Evolutionary conservation across 2,888 invertebrate genomes (phyloP).

Genomic region (Escarpia spicata): DNA sequence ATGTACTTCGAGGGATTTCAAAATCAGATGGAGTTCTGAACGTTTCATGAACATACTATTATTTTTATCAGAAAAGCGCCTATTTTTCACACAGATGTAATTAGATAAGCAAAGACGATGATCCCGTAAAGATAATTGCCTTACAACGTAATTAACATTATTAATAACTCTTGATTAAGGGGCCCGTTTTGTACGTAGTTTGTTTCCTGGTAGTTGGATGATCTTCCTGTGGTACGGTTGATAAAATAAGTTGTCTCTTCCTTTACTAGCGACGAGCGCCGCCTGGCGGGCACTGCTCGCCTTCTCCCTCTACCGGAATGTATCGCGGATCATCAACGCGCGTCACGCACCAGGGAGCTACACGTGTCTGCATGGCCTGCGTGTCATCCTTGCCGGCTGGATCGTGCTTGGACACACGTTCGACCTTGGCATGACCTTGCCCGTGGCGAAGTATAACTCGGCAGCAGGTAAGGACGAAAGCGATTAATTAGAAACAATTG

Average conservation of each 20-base stretch:
- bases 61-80: too few species aligned
- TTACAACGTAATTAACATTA: too few species aligned
- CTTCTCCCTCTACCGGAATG: constrained; percentile 25
- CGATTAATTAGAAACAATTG: not conserved
- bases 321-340: not conserved
- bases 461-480: not conserved
- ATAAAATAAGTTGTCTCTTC: not conserved
- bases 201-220: too few species aligned
- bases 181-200: too few species aligned
- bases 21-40: too few species aligned
- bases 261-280: not conserved
- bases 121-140: too few species aligned
- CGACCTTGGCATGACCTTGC: not conserved
- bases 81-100: too few species aligned
- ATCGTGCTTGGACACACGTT: constrained; percentile 26
- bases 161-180: too few species aligned
- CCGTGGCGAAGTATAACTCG: not conserved
- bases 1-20: too few species aligned
- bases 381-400: constrained; percentile 21
- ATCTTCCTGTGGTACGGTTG: not conserved
- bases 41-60: too few species aligned
- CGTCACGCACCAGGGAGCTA: constrained; percentile 20
- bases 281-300: not conserved
- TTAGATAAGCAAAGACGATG: too few species aligned
- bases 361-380: constrained; percentile 23